Evolutionary conservation across 1,140 invertebrate genomes (phyloP).

Genomic region (Lepidurus apus): DNA sequence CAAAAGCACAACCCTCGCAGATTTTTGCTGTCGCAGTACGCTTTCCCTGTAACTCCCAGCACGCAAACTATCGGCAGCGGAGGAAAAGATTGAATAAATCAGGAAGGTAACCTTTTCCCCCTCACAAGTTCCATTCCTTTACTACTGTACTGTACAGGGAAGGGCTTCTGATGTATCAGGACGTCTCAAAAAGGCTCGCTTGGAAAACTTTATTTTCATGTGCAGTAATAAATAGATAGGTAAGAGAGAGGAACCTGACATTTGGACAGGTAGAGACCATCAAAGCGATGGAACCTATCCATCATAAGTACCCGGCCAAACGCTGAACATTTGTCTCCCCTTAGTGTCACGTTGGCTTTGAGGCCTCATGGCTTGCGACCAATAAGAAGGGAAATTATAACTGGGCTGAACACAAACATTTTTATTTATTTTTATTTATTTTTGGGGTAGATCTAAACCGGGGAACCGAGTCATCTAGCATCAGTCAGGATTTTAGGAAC

Average conservation of each 20-base stretch:
- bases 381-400: slow-evolving; percentile 2
- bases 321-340: background rate
- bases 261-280: slow-evolving; percentile 21
- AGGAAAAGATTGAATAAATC: background rate
- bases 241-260: slow-evolving; percentile 10
- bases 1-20: background rate
- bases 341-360: background rate
- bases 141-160: background rate
- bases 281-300: slow-evolving; percentile 17
- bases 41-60: background rate
- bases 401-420: background rate
- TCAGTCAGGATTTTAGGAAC: slow-evolving; percentile 19
- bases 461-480: background rate
- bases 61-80: background rate
- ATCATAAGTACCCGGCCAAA: background rate
- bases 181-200: background rate
- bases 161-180: background rate
- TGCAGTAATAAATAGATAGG: background rate
- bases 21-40: background rate
- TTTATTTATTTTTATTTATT: too few species aligned
- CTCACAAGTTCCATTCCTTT: background rate
- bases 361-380: background rate
- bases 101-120: background rate
- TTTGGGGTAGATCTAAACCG: background rate
- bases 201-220: background rate